These are phyloP conservation scores for Blastobasis adustella DNA, from an alignment of 2,888 invertebrate genomes.

Conservation along the genomic window DNA sequence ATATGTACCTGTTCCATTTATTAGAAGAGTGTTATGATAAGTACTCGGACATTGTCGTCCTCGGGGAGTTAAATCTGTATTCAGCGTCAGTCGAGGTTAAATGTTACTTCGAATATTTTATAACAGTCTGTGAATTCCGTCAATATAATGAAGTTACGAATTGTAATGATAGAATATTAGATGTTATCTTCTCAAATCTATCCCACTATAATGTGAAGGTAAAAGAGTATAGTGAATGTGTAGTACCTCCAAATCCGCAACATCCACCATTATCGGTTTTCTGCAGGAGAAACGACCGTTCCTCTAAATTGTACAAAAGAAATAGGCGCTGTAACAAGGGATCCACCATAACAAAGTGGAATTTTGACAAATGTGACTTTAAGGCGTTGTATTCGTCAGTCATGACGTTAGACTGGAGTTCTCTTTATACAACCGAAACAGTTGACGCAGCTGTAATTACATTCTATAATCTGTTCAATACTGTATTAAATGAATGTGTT, in stretches of 20 bases:
- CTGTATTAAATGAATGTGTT: too few relatives aligned
- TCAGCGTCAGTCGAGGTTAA: constrained; percentile 3
- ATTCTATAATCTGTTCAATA: too few relatives aligned
- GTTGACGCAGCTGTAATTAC: too few relatives aligned
- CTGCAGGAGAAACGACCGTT: neutral
- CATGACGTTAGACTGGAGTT: too few relatives aligned
- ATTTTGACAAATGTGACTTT: too few relatives aligned
- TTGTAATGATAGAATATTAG: constrained; percentile 11
- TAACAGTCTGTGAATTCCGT: constrained; percentile 13
- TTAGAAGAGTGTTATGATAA: neutral
- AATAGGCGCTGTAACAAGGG: too few relatives aligned
- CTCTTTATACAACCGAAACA: too few relatives aligned
- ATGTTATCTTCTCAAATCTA: constrained; percentile 7
- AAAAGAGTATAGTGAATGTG: neutral
- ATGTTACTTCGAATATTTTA: constrained; percentile 15
- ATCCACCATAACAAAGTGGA: too few relatives aligned
- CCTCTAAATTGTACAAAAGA: too few relatives aligned
- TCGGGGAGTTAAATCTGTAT: constrained; percentile 13
- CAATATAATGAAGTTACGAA: constrained; percentile 14
- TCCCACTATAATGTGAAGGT: constrained; percentile 3
- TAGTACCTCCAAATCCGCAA: constrained; percentile 9
- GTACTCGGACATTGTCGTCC: constrained; percentile 5
- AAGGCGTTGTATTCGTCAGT: too few relatives aligned
- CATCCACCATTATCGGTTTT: constrained; percentile 11
- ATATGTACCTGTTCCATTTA: neutral